phyloP scores from a whole-genome alignment of 2,888 invertebrate genomes.

The Incurvaria masculella region DNA sequence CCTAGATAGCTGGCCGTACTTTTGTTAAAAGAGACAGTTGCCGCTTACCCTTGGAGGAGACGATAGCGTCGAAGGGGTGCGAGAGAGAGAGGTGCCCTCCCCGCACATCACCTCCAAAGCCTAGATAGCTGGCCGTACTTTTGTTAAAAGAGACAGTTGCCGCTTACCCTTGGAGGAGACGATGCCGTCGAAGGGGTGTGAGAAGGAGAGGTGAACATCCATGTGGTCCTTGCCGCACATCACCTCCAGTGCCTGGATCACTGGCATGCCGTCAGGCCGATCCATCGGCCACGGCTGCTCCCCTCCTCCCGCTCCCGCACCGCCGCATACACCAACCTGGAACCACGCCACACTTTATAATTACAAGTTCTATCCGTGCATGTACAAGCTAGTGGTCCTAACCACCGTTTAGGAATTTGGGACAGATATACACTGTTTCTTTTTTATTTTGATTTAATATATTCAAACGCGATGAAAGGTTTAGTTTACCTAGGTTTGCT shows the following conservation, averaged over 20 bases:
- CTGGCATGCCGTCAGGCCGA: constrained; percentile 85
- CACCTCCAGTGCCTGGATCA: constrained; percentile 87
- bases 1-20: constrained; percentile 88
- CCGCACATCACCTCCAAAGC: constrained; percentile 87
- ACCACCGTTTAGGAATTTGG: too few relatives aligned
- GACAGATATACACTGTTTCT: too few relatives aligned
- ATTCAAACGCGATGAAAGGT: too few relatives aligned
- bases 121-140: constrained; percentile 88
- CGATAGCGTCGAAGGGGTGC: constrained; percentile 90
- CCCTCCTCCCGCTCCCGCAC: constrained; percentile 39
- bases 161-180: constrained; percentile 79
- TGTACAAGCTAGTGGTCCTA: too few relatives aligned
- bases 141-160: neutral
- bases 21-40: too few relatives aligned
- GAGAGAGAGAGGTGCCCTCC: constrained; percentile 87
- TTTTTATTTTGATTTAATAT: too few relatives aligned
- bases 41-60: constrained; percentile 81
- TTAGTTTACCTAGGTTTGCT: too few relatives aligned
- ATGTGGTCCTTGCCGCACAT: constrained; percentile 96
- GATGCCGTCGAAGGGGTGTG: constrained; percentile 89
- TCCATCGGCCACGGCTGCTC: constrained; percentile 87
- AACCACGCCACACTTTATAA: too few relatives aligned
- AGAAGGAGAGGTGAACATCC: constrained; percentile 90
- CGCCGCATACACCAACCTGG: constrained; percentile 18
- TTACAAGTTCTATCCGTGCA: too few relatives aligned